Conservation (phyloP, 2,113 vertebrate genomes). For the Scartelaos histophorus region DNA sequence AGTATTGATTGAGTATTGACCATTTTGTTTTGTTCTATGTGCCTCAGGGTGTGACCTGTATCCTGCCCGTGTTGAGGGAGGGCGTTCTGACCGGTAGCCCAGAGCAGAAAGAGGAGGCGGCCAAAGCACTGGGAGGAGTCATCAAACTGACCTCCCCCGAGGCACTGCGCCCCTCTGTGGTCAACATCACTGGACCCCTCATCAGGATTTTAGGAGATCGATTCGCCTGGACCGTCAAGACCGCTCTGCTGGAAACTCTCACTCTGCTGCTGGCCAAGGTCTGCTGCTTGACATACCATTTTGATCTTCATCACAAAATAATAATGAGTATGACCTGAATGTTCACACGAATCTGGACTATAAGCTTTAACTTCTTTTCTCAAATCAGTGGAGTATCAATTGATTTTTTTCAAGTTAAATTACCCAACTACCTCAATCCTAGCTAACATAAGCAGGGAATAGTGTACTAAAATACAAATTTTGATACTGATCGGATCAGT, state of each 20-base stretch:
- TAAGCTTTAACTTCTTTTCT: not conserved
- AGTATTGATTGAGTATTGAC: not conserved
- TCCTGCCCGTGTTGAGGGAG: constrained; percentile 93
- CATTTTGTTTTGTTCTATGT: not conserved
- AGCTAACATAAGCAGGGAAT: not conserved
- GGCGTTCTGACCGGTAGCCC: constrained; percentile 94
- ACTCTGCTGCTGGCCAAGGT: constrained; percentile 94
- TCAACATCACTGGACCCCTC: constrained; percentile 96
- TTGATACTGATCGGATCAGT: too few relatives aligned
- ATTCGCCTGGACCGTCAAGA: constrained; percentile 94
- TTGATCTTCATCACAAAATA: not conserved
- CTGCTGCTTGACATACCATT: constrained; percentile 20
- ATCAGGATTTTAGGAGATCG: constrained; percentile 97
- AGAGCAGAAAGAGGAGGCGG: constrained; percentile 97
- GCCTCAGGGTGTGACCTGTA: constrained; percentile 91
- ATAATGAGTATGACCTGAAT: not conserved
- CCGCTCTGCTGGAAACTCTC: constrained; percentile 92
- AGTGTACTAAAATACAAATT: too few relatives aligned
- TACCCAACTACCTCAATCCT: not conserved
- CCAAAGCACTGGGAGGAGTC: constrained; percentile 90
- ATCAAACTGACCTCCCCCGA: constrained; percentile 94
- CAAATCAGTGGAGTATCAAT: not conserved
- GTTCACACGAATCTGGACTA: not conserved
- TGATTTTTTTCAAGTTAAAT: not conserved
- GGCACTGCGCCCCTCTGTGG: constrained; percentile 91